Evolutionary conservation across 2,797 vertebrate genomes (phyloP), one percentile per base, ranked within the genome.

Genomic region (Lithobates pipiens): DNA sequence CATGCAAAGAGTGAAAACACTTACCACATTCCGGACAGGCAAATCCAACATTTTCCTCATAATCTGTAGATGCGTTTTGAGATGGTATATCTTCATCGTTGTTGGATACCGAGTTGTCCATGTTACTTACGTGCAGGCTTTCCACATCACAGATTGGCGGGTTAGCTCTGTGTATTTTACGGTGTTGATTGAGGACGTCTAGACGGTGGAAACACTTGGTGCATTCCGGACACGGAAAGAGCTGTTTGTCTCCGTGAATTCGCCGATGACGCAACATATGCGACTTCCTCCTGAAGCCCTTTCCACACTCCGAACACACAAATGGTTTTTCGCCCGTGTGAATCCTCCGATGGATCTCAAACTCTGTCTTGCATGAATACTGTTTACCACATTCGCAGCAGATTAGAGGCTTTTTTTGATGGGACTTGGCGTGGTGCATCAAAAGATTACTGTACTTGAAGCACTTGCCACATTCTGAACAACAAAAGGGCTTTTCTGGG

Each of bases 301-400:
- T 85, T 27, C 83, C 83, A 8, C 83, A 85, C 32, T 85, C 68
- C 1, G 76, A 50, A 29, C 83, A 85, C 1, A 71, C 18, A 67
- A 78, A 85, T 3, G 83, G 83, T 50, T 77, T 85, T 32, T 85
- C 83, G 10, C 83, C 83, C 6, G 83, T 85, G 36, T 85, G 83
- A 65, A 77, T 85, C n/a, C 83, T 85, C 54, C 77, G 68, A 32
- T 85, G 83, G 23, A 79, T 61, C 32, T 61, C 68, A 25, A 85
- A 73, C 27, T 72, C 68, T 7, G 83, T 71, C 54, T 79, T 72
- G n/a, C 68, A 71, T 34, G 50, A 71, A 73, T 78, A 85, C 9
- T 61, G 69, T n/a, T 78, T 85, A 1, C 83, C 83, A 73, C 83
- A 85, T n/a, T 78, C 83, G n/a, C 68, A 73, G 34, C 83, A 78